Base-by-base conservation (phyloP, 53 echinoderm and acorn worm genomes). In the Luidia sarsii region DNA sequence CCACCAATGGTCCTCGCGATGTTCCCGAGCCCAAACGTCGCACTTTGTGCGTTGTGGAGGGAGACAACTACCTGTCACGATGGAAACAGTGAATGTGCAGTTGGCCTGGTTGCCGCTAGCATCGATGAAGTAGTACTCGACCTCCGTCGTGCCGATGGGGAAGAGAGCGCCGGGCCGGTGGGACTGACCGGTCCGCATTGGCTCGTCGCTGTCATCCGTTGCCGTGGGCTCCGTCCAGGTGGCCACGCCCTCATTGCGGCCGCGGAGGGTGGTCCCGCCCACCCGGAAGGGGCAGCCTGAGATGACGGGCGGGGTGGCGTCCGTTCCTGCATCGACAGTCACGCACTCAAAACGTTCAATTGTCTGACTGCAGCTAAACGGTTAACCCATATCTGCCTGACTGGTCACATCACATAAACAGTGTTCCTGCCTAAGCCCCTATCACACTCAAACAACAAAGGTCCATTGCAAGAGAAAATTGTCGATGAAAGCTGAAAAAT, bases 191-290 rank as follows among this genome's bases (percentile, higher is more conserved):
- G 45, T 25, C n/a, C 19, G 39, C 39, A 77, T 61, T 38, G 61
- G 60, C 29, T 77, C 59, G 18, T 55, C 77, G 48, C 46, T 45
- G 15, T 77, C 21, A 45, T 77, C 77, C 31, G 43, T 60, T 0
- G 77, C 77, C 19, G 1, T 19, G 3, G 77, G 77, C 77, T 77
- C 77, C 3, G 61, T 61, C 77, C 77, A 77, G 20, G 48, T 61
- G 2, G 13, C 60, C 18, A 32, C 18, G 4, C 46, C 61, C 29
- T 20, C 48, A 20, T 60, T 32, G 14, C 19, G 41, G 31, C 62
- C 77, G 10, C 39, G 77, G 8, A 41, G 7, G 2, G 60, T 29
- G 10, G 9, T 56, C 13, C 60, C 61, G 3, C 18, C 61, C 10
- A 60, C 61, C 46, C 32, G 6, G 6, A 77, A 33, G 1, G 77